Evolutionary conservation across 2,113 vertebrate species (phyloP).

Genomic region (Cephalopholis sonnerati): DNA sequence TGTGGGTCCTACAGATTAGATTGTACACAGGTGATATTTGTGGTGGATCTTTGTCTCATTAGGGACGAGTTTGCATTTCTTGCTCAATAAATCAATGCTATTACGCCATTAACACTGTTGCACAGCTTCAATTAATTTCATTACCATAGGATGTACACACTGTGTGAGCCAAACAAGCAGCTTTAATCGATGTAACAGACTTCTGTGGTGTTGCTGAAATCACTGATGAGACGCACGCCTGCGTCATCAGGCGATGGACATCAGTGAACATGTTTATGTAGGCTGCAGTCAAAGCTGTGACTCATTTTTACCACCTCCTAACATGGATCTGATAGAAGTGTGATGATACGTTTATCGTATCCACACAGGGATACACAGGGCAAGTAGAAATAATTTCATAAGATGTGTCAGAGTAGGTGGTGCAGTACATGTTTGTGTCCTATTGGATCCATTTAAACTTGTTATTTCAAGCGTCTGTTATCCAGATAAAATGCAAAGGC

Average conservation of each 20-base stretch:
- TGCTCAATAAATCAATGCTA: conserved; percentile 47
- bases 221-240: not conserved
- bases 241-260: not conserved
- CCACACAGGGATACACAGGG: not conserved
- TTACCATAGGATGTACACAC: conserved; percentile 16
- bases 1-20: not conserved
- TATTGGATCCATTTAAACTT: not conserved
- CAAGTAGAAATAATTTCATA: not conserved
- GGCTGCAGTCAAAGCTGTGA: not conserved
- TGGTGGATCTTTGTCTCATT: conserved; percentile 43
- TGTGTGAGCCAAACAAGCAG: conserved; percentile 22
- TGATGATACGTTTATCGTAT: not conserved
- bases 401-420: not conserved
- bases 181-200: conserved; percentile 4
- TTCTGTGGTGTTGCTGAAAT: not conserved
- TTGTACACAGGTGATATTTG: conserved; percentile 14
- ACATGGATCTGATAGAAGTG: not conserved
- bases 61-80: conserved; percentile 33
- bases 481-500: not conserved
- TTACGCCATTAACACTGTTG: conserved; percentile 35
- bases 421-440: not conserved
- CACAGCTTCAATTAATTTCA: conserved; percentile 38
- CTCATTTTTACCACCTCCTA: not conserved
- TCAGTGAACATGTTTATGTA: not conserved
- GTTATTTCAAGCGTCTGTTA: not conserved